Conservation (phyloP, 2,113 vertebrate genomes). For the Apteryx mantelli region DNA sequence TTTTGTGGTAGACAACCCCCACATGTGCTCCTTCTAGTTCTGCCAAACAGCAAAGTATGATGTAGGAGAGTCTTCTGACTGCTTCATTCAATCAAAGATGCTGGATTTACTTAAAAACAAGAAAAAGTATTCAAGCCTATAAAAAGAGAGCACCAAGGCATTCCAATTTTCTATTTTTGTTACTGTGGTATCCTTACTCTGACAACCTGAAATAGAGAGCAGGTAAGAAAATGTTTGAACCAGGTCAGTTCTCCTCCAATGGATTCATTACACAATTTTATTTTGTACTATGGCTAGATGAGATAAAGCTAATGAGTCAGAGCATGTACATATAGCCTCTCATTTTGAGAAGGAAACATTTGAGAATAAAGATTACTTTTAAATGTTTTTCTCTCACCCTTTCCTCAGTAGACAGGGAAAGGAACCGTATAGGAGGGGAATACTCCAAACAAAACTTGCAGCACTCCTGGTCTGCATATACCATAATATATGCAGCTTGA, state of each 20-base stretch:
- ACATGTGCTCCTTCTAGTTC: neutral
- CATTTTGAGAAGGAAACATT: neutral
- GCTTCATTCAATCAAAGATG: neutral
- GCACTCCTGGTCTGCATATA: conserved; percentile 55
- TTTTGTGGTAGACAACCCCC: neutral
- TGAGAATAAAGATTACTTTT: neutral
- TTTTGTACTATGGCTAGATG: accelerated
- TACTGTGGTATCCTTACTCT: neutral
- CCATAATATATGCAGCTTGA: neutral
- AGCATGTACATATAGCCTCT: neutral
- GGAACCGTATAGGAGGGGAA: neutral
- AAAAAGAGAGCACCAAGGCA: neutral
- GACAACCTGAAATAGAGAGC: neutral
- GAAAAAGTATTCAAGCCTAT: neutral
- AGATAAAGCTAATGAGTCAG: neutral
- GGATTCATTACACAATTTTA: neutral
- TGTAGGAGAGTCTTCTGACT: neutral
- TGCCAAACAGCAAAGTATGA: neutral
- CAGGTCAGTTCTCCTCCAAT: neutral
- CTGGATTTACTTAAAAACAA: neutral
- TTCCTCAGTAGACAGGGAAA: neutral
- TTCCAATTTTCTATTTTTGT: neutral
- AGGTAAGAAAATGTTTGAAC: neutral
- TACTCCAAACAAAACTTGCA: neutral
- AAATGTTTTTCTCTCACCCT: neutral